Percentiles rank a stretch among this genome's conserved stretches.
Conservation (phyloP, 2,113 vertebrate genomes). For the Dunckerocampus dactyliophorus region DNA sequence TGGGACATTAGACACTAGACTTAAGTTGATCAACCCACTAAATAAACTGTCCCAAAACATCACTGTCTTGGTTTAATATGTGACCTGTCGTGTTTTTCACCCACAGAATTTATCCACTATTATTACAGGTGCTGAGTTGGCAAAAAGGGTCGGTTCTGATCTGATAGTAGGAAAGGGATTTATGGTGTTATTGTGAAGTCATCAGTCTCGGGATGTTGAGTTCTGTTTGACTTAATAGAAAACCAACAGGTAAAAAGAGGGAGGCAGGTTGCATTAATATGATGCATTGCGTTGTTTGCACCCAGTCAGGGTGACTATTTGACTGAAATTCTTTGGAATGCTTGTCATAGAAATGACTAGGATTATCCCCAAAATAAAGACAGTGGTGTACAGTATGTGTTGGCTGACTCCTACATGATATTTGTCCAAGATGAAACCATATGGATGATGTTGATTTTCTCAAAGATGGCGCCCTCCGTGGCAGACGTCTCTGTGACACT, state of each 20-base stretch:
- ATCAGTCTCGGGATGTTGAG: conserved; percentile 23
- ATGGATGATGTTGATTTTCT: too few relatives aligned
- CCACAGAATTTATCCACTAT: not conserved
- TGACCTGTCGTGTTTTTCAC: not conserved
- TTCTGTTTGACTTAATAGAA: conserved; percentile 18
- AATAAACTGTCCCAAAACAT: not conserved
- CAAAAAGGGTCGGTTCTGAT: conserved; percentile 1
- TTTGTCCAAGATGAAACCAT: not conserved
- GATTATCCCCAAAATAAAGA: not conserved
- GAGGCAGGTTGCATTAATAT: conserved; percentile 25
- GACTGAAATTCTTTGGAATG: conserved; percentile 19
- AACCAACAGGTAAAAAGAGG: conserved; percentile 35
- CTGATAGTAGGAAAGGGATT: conserved; percentile 13
- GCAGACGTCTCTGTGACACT: too few relatives aligned
- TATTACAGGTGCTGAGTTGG: conserved; percentile 5
- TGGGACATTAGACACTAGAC: not conserved
- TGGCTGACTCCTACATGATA: not conserved
- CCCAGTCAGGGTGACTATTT: conserved; percentile 37
- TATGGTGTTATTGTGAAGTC: conserved; percentile 27
- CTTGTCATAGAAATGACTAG: not conserved
- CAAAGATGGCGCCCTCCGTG: too few relatives aligned
- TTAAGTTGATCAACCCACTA: not conserved
- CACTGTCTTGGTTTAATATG: not conserved
- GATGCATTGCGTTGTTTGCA: conserved; percentile 28
- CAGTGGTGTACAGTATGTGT: not conserved